These are phyloP conservation scores for Mamestra brassicae DNA, from an alignment of 2,888 invertebrate species.

Conservation along the genomic window DNA sequence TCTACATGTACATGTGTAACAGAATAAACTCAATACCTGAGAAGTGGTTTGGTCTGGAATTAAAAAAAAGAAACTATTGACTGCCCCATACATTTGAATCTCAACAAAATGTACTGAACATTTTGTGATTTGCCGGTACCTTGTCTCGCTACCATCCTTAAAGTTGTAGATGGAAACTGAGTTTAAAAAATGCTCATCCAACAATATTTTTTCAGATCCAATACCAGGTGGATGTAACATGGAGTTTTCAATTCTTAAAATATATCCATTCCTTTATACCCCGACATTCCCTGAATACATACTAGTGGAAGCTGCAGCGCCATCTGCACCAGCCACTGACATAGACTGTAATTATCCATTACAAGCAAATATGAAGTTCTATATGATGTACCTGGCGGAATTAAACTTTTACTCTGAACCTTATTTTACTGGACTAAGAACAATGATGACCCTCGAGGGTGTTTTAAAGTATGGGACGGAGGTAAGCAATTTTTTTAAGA, in stretches of 20 bases:
- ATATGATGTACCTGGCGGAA: constrained; percentile 92
- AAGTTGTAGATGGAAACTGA: background rate
- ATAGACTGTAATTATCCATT: constrained; percentile 66
- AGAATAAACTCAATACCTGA: too few species aligned
- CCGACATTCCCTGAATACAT: constrained; percentile 79
- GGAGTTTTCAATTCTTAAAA: constrained; percentile 90
- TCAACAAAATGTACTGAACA: too few species aligned
- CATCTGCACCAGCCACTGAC: constrained; percentile 86
- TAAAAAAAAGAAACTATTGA: too few species aligned
- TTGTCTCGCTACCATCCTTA: too few species aligned
- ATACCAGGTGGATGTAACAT: constrained; percentile 95
- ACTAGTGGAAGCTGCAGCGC: constrained; percentile 89
- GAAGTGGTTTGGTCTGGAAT: too few species aligned
- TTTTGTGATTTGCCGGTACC: too few species aligned
- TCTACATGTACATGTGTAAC: too few species aligned
- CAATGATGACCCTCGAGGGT: constrained; percentile 91
- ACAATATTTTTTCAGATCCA: constrained; percentile 91
- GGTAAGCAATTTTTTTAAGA: constrained; percentile 80
- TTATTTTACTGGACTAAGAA: constrained; percentile 92
- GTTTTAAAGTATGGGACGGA: constrained; percentile 88
- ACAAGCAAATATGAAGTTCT: constrained; percentile 78
- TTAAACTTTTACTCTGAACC: constrained; percentile 87
- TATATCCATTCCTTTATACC: constrained; percentile 91
- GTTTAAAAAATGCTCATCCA: background rate
- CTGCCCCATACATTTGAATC: too few species aligned